phyloP scores from a whole-genome alignment of 2,113 vertebrate genomes.

The Mustela lutreola region DNA sequence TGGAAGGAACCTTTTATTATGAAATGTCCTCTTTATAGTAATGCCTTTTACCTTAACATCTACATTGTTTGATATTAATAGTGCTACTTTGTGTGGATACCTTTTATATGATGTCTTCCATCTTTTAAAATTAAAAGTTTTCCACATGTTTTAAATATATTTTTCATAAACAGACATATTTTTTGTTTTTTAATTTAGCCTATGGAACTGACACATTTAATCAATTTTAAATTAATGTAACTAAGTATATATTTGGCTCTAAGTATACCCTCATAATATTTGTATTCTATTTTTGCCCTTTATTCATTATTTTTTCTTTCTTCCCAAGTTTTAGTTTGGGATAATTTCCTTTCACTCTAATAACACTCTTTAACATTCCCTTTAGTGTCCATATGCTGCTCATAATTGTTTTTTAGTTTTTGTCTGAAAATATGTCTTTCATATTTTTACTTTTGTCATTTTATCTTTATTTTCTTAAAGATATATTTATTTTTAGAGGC shows the following conservation, averaged over 20 bases:
- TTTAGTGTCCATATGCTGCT: not conserved
- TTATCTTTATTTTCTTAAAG: not conserved
- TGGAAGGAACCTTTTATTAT: not conserved
- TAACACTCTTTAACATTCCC: not conserved
- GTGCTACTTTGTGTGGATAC: not conserved
- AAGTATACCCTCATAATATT: not conserved
- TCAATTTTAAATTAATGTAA: not conserved
- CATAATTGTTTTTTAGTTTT: slow-evolving; percentile 19
- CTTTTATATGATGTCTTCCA: not conserved
- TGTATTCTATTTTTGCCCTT: slow-evolving; percentile 24
- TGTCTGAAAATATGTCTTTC: not conserved
- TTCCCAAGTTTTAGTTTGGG: not conserved
- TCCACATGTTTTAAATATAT: not conserved
- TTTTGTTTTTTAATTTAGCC: not conserved
- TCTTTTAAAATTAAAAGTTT: slow-evolving; percentile 4
- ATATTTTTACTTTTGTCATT: not conserved
- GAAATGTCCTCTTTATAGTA: slow-evolving; percentile 7
- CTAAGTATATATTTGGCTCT: not conserved
- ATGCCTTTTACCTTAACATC: not conserved
- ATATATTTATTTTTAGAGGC: not conserved
- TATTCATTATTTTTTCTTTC: not conserved
- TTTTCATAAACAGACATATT: not conserved
- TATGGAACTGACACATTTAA: slow-evolving; percentile 8
- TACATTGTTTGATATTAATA: not conserved
- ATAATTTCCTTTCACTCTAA: not conserved